Evolutionary conservation across 2,113 vertebrate species (phyloP), one percentile per base, ranked within the genome.

Genomic region (Ophiodon elongatus): DNA sequence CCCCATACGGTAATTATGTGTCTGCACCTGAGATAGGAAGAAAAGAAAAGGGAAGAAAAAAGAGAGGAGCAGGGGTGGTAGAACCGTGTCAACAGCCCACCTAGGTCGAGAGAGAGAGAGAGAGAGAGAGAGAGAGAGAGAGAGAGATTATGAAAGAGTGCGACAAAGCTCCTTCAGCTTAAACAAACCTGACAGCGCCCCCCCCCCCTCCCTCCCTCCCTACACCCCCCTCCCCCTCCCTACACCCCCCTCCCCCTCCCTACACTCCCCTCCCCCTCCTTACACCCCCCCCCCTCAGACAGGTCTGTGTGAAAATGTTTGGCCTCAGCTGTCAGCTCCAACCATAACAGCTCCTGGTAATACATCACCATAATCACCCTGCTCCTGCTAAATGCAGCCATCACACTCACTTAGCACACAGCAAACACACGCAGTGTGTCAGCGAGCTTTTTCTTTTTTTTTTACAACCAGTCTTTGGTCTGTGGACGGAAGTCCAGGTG

Each of bases 11-110:
- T 89, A 92, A 95, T 95, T 94, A 93, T 80, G 68, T 70, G 88
- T 93, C 91, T 94, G 72, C 92, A 95, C 90, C 93, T 94, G 88
- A 92, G 89, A 85, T 76, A 72, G 79, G 65, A 57, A 74, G 67
- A 74, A 29, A 85, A 80, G 66, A 37, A 59, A 47, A 67, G 13
- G 59, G 31, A 31, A 63, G 25, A 43, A 76, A 64, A 57, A 76
- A 59, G 67, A 74, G 59, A 64, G 39, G 33, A 73, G 43, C 45
- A 60, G 50, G 60, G 31, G 56, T 52, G 57, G 79, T 9, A 54
- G 56, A 80, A 66, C n/a, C 35, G 21, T 74, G 90, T 89, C 72
- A 69, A 59, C 64, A 91, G 93, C 92, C 94, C 93, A 94, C 93
- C 93, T 90, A 94, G 85, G 93, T 89, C 9, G 93, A 82, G 56